phyloP scores from a whole-genome alignment of 2,113 vertebrate genomes.

The Camelus bactrianus region DNA sequence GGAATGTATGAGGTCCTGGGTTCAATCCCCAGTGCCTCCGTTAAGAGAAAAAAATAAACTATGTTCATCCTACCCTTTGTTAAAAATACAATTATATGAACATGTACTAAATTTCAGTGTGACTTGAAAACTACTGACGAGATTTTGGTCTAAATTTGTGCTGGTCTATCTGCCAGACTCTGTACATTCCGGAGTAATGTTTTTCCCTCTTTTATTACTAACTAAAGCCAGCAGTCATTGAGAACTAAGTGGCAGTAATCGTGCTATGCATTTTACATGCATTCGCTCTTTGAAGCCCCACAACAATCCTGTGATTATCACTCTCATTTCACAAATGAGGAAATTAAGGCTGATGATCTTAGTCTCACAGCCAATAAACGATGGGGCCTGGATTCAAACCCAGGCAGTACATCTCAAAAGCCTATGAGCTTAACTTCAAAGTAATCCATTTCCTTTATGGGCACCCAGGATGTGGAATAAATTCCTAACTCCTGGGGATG shows the following conservation, averaged over 20 bases:
- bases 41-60: not conserved
- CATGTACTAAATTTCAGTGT: not conserved
- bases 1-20: too few species aligned
- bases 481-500: not conserved
- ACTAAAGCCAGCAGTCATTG: not conserved
- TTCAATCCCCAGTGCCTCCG: too few species aligned
- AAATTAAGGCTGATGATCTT: not conserved
- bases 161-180: not conserved
- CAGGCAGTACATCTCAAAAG: not conserved
- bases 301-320: not conserved
- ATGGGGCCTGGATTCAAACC: not conserved
- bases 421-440: not conserved
- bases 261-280: not conserved
- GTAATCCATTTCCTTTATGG: not conserved
- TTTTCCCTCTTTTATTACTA: not conserved
- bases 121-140: conserved; percentile 22
- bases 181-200: not conserved
- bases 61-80: not conserved
- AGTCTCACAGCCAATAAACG: not conserved
- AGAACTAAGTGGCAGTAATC: not conserved
- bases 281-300: not conserved
- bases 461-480: not conserved
- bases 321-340: not conserved
- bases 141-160: not conserved
- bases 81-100: not conserved